Evolutionary conservation across 2,113 vertebrate genomes (phyloP), one percentile per base, ranked within the genome.

Genomic region (Mustelus asterias): DNA sequence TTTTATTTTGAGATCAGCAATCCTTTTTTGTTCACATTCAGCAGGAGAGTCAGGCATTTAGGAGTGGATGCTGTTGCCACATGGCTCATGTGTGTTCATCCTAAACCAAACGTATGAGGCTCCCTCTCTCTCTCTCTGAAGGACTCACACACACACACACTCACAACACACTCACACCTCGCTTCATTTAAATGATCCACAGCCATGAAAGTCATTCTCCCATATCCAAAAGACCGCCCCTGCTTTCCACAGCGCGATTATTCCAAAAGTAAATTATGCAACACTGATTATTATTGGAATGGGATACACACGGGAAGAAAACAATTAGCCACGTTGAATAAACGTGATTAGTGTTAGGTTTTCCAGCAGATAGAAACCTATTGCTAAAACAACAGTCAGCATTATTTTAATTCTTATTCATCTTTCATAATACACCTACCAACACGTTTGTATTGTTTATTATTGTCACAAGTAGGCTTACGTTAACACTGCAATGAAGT

Each of bases 141-240:
- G 3, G 26, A 44, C 93, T 70, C 67, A 54, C 67, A 48, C 44
- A 16, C 93, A 94, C n/a, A 94, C 60, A 48, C 44, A 14, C 93
- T 72, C 90, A 67, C 90, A 65, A 93, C n/a, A 69, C 8, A 94
- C 93, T 94, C 67, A 95, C 93, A 44, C 63, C 93, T 95, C 93
- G 65, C 93, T 95, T 95, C 93, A 95, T 72, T 95, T 95, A 95
- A 95, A 95, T 41, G 69, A 95, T 95, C 67, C 41, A 95, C 93
- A 70, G 14, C 93, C 93, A 58, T 95, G 70, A 95, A 72, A 72
- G 44, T 95, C 93, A 72, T 72, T 72, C 67, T 95, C 93, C 93
- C 93, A 95, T 95, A 95, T 72, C 93, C 67, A 69, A 58, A n/a
- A 70, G 65, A 69, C 67, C 65, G 93, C 37, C 67, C 14, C 67